Evolutionary conservation across 2,113 vertebrate species (phyloP), one percentile per base, ranked within the genome.

Genomic region (Podarcis muralis): DNA sequence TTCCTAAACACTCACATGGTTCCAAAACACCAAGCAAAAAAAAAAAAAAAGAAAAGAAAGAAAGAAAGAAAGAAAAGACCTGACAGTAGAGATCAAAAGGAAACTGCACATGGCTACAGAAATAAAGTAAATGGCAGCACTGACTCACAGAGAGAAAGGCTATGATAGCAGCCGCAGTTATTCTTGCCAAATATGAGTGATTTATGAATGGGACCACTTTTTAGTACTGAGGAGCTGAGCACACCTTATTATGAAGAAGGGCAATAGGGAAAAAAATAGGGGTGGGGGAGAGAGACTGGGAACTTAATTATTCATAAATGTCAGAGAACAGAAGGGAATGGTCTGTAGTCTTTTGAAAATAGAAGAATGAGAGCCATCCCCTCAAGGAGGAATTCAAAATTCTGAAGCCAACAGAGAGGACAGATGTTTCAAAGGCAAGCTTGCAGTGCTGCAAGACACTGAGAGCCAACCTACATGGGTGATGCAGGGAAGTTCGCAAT

Each of bases 271-370:
- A 37, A 79, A 79, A 87, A 86, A 69, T 43, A 22, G 12, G 75
- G 27, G 78, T 53, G 86, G 81, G 86, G 90, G 84, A 86, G 83
- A 87, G 83, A 87, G 90, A 92, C 66, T 83, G 83, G 89, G 89
- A 92, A 90, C 91, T 95, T 95, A 95, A 95, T 95, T 93, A 93
- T 91, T 89, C 81, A 94, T 92, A 92, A 94, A 94, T 95, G 95
- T 93, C 93, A 84, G 88, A 92, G 90, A 94, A 94, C 85, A 86
- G 89, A 94, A 90, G 9, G 86, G 92, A 93, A 89, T 87, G 89
- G 85, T 43, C 85, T 59, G 66, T 6, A 69, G 89, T 86, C 71
- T 80, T 93, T 0, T 1, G 68, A 86, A 53, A 90, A 65, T 53
- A 91, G 20, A 22, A 80, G 86, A 91, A 88, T 82, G 37, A 86